Evolutionary conservation across 2,888 invertebrate genomes (phyloP), one percentile per base, ranked within the genome.

Genomic region (Lepidochrysops patricia): DNA sequence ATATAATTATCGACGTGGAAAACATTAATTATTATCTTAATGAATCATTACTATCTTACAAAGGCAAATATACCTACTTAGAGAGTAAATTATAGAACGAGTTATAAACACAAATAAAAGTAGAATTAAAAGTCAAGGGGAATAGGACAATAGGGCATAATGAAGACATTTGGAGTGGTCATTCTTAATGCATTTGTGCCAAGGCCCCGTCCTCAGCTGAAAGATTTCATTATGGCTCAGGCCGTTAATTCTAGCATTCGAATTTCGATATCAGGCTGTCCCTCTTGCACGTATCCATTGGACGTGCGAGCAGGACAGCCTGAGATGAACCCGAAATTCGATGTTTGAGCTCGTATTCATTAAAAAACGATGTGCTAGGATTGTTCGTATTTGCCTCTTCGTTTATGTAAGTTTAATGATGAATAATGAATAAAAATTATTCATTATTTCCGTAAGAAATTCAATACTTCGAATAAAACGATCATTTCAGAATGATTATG

Each of bases 141-240:
- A 29, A 32, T 32, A 32, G 32, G 32, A 54, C 54, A 29, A 29
- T 19, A 19, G 23, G 15, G 29, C 1, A 54, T 54, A 54, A 54
- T 32, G 54, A 29, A 54, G 54, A 54, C 29, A 54, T 54, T 54
- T 54, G 29, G 29, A 54, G 19, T 54, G 32, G 54, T 54, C 32
- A 54, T 32, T 54, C 32, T 32, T 54, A 54, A 54, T 54, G 52
- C 52, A 52, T 52, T 52, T 13, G 52, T 52, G 29, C 54, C 54
- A 54, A 54, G 54, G 54, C 12, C 32, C 32, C 32, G 54, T 32
- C 32, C 54, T 34, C 26, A 12, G 12, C 7, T 54, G 29, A 9
- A 54, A 29, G 54, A 54, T 54, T 54, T 54, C 54, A 54, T 54
- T 54, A 54, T 15, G 54, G 29, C 15, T 9, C 54, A 15, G n/a